Evolutionary conservation across 1,140 invertebrate genomes (phyloP), one percentile per base, ranked within the genome.

Genomic region (Zaprionus ornatus): DNA sequence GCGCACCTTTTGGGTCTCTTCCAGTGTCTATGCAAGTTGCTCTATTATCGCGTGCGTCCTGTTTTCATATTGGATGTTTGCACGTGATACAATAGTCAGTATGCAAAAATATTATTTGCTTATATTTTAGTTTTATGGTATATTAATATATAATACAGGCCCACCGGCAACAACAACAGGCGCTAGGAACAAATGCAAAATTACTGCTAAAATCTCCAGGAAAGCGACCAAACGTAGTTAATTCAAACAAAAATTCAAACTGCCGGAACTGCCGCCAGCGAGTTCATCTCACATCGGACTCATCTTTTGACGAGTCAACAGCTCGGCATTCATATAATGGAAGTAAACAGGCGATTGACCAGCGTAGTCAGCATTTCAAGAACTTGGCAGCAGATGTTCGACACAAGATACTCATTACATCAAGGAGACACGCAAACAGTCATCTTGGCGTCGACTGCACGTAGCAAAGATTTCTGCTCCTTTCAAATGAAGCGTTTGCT

Each of bases 21-120:
- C 84, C 96, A 97, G 91, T 94, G 99, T 59, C 95, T 99, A 15
- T 99, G 98, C 93, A 99, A 99, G 94, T 94, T 99, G 17, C 94
- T 99, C 2, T 99, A 97, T 92, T 99, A 98, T 91, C 96, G 96
- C 91, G 98, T 99, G 61, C 98, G 98, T 90, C 99, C 99, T 15
- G 95, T 99, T 3, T 99, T 99, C 94, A 98, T 99, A n/a, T 99
- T 99, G 94, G 99, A 99, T 95, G 99, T 99, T 25, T 96, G 96
- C 62, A 97, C 98, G 95, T 90, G 96, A 98, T 93, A 99, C 98
- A 45, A 96, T 99, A 93, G 98, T 98, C 94, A 95, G 95, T 95
- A 75, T 25, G 0, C 23, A 0, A 10, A 40, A 2, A 17, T 10
- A 7, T 12, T 9, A 1, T 19, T 9, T 25, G 7, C n/a, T 4